These are phyloP conservation scores for Hylaeus volcanicus DNA, from an alignment of 1,140 invertebrate species.

Conservation along the genomic window DNA sequence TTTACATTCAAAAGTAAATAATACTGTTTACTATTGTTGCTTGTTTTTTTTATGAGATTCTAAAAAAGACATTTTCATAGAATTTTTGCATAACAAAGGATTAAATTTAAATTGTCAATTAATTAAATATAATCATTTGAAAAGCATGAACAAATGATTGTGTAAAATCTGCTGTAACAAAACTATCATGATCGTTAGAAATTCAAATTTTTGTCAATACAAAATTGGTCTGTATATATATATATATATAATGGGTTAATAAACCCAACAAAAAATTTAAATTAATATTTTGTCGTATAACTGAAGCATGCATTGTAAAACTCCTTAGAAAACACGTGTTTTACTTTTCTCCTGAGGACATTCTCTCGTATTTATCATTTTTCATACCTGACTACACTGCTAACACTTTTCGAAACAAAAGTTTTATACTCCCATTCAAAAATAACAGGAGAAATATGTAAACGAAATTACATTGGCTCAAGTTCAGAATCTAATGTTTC, in stretches of 20 bases:
- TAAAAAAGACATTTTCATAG: neutral
- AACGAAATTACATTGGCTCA: neutral
- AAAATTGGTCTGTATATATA: neutral
- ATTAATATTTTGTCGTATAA: constrained; percentile 19
- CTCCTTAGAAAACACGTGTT: constrained; percentile 6
- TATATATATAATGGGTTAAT: constrained; percentile 22
- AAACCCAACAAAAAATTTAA: constrained; percentile 11
- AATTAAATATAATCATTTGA: neutral
- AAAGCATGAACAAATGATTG: constrained; percentile 6
- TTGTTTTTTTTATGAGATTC: neutral
- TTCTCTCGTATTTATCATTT: neutral
- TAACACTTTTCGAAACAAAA: constrained; percentile 11
- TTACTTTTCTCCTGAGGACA: constrained; percentile 2
- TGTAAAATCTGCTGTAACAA: neutral
- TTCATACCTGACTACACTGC: constrained; percentile 36
- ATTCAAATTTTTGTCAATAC: neutral
- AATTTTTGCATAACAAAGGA: neutral
- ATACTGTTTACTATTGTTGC: neutral
- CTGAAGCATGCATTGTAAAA: constrained; percentile 20
- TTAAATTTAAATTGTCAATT: neutral
- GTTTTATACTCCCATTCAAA: constrained; percentile 30
- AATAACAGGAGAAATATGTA: constrained; percentile 12
- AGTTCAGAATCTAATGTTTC: neutral
- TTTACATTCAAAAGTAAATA: constrained; percentile 3
- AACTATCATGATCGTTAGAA: neutral